Evolutionary conservation across 2,113 vertebrate species (phyloP), one percentile per base, ranked within the genome.

Genomic region (Alectura lathami): DNA sequence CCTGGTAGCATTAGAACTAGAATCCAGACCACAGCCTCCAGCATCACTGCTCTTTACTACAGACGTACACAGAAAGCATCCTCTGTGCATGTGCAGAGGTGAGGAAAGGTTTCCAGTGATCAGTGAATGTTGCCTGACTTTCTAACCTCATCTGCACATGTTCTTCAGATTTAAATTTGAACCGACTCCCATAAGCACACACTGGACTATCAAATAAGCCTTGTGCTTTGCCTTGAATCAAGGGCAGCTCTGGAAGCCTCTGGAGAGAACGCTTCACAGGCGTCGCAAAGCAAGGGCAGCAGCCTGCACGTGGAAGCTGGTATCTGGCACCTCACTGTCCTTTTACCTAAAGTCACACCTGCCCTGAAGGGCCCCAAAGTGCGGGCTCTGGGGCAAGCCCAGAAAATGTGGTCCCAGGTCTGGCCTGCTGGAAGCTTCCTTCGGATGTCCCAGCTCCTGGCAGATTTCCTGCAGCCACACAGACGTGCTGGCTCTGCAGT

Each of bases 391-490:
- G 9, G 40, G 38, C 56, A 48, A 57, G 50, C 17, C 83, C 47
- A 50, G 60, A 22, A 34, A 68, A 26, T 0, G 2, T 43, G n/a
- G 34, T 43, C 34, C 74, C 34, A 60, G 1, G 0, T 17, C 30
- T 27, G 60, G 29, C 24, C 83, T 40, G 45, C 20, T 22, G 30
- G 48, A 59, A 0, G 4, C n/a, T 26, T 45, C 54, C 77, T 74
- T 77, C 24, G 59, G 77, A 22, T 9, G 57, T 27, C 43, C 53
- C 0, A 0, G 57, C 74, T 79, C 50, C 60, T 5, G 2, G 34
- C 36, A 13, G 6, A 22, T 54, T 54, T 72, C 56, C 43, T 21
- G n/a, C 86, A 57, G 68, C 47, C 74, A 13, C 57, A 1, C 3
- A 36, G 3, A 1, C 43, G 13, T 3, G 2, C 4, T 59, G 81